Evolutionary conservation across 1,140 invertebrate species (phyloP), one percentile per base, ranked within the genome.

Genomic region (Brachionus rotundiformis): DNA sequence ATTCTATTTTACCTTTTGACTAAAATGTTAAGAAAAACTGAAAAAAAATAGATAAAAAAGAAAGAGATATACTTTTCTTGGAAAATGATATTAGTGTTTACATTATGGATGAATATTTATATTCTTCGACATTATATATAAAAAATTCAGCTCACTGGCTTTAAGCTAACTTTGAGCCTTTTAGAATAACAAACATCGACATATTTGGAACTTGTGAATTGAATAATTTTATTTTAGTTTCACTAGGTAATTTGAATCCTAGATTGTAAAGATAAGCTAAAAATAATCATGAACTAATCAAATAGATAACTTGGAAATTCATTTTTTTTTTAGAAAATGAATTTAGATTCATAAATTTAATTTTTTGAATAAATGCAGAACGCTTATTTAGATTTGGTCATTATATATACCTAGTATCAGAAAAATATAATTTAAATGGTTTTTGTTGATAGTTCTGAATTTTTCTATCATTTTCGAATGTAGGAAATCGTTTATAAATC

Each of bases 201-300:
- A 63, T 29, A n/a, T 29, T 63, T 63, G 25, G 29, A 63, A 63
- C 61, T 63, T 29, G 29, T 63, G 61, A 63, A 63, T 63, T 31
- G 61, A 63, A 63, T 63, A 29, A 63, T 63, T 63, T 63, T 29
- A 63, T 54, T 54, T 54, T 54, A 27, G 61, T 63, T 33, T 63
- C 25, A 63, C 61, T 63, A 63, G 61, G 61, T 63, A 63, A 31
- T 63, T 29, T 33, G 29, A 27, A 63, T 63, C 23, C 61, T 63
- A 63, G 61, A 63, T 63, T 63, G 13, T 0, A 63, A 29, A 63
- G 61, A 63, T 63, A 63, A 33, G 29, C 61, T 63, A 63, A 63
- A 63, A 63, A 29, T 63, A 33, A 29, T 63, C 29, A 63, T 27
- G 11, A 63, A 29, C 4, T 54, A 25, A 54, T 7, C 47, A 54